These are phyloP conservation scores for Salpingus planirostris DNA, from an alignment of 2,888 invertebrate species.

Conservation along the genomic window DNA sequence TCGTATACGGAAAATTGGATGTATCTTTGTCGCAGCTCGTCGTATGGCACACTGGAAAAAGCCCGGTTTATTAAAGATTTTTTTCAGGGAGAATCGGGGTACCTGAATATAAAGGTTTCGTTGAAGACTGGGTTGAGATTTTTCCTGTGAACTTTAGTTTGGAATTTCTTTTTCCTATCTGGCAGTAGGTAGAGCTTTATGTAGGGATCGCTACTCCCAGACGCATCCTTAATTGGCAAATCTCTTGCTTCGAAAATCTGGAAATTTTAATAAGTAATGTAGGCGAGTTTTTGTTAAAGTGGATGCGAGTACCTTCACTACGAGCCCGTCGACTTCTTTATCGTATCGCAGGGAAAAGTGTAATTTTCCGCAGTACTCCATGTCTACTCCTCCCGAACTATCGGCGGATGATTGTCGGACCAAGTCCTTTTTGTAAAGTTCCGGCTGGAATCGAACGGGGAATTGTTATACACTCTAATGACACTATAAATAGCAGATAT, in stretches of 20 bases:
- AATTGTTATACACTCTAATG: too few species aligned
- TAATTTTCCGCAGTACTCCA: conserved; percentile 70
- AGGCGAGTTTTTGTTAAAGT: conserved; percentile 21
- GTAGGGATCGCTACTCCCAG: conserved; percentile 81
- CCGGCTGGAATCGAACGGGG: conserved; percentile 66
- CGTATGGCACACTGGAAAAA: conserved; percentile 58
- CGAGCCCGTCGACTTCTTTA: conserved; percentile 69
- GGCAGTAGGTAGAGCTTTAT: conserved; percentile 78
- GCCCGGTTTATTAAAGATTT: background rate
- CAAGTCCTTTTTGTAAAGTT: conserved; percentile 66
- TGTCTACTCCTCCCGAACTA: conserved; percentile 52
- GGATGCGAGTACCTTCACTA: conserved; percentile 79
- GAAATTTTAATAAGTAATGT: conserved; percentile 6
- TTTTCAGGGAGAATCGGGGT: background rate
- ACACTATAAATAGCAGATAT: too few species aligned
- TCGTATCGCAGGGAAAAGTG: conserved; percentile 76
- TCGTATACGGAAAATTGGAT: conserved; percentile 83
- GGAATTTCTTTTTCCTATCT: conserved; percentile 77
- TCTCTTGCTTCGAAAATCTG: conserved; percentile 47
- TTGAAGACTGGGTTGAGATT: conserved; percentile 76
- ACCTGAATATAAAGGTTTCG: conserved; percentile 78
- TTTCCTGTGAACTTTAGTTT: conserved; percentile 75
- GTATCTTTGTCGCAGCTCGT: conserved; percentile 64
- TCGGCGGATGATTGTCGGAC: conserved; percentile 65
- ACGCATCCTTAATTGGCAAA: conserved; percentile 75